Conservation (phyloP, 1,140 invertebrate genomes). For the Drosophila dunni region DNA sequence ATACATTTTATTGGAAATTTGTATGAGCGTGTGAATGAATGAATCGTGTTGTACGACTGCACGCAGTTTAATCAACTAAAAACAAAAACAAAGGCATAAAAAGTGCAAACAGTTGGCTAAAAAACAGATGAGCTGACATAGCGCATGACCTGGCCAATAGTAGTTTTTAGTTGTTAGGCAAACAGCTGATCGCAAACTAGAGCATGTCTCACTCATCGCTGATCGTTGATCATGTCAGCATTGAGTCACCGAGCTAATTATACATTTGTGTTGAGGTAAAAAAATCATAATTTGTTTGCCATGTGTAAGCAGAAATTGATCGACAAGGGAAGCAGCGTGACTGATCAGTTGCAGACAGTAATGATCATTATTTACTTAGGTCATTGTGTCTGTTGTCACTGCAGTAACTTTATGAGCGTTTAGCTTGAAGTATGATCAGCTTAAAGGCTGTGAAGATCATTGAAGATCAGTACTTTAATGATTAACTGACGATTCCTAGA, state of each 20-base stretch:
- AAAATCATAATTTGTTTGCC: neutral
- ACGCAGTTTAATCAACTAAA: conserved; percentile 55
- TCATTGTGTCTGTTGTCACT: neutral
- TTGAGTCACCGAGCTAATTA: conserved; percentile 8
- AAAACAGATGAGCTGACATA: conserved; percentile 2
- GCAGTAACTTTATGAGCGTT: no score
- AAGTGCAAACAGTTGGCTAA: neutral
- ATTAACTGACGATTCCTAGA: neutral
- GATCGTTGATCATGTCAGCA: conserved; percentile 1
- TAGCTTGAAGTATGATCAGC: no score
- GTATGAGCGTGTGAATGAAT: conserved; percentile 67
- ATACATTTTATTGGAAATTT: conserved; percentile 52
- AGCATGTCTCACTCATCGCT: conserved; percentile 2
- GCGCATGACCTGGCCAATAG: conserved; percentile 10
- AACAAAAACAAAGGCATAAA: neutral
- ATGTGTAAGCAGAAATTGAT: conserved; percentile 1
- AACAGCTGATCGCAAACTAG: conserved; percentile 16
- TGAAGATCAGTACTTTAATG: neutral
- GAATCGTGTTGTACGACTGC: conserved; percentile 45
- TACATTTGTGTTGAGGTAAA: conserved; percentile 1
- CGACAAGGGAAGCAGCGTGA: conserved; percentile 5
- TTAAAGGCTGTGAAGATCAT: neutral
- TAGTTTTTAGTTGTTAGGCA: neutral
- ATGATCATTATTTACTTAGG: neutral
- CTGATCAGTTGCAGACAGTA: conserved; percentile 5